Base-by-base conservation (phyloP, 2,888 invertebrate species). In the Anthrax anthrax region DNA sequence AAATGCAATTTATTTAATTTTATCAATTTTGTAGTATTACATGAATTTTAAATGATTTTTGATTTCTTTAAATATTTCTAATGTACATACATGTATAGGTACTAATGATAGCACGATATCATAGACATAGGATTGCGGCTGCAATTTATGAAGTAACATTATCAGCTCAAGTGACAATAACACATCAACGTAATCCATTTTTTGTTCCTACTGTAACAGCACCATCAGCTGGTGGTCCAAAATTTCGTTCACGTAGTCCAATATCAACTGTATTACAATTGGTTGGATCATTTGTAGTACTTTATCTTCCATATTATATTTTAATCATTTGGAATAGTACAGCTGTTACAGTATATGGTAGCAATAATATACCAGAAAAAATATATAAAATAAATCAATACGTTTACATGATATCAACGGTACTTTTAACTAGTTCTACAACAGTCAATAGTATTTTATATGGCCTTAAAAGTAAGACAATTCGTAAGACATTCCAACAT, bases 141-240 rank as follows among this genome's bases (percentile, higher is more conserved):
- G 86, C 87, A 19, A 84, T 87, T 54, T 86, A 84, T 67, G 85
- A 87, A 71, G 85, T 86, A 38, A 86, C 86, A 1, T 64, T 87
- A 44, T 84, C 84, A 10, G 86, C 86, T 1, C 86, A 87, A 69
- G 86, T 86, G 53, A 84, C 84, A 42, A 84, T 85, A 56, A 85
- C 84, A 0, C 84, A 84, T 59, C 85, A 85, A 62, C 71, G 84
- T 52, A 85, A 85, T 59, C 85, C 85, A 10, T 84, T 85, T 62
- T 76, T 80, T 52, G 74, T 81, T 40, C 81, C 81, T 27, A 77
- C 78, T 2, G 76, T 79, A 2, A 79, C 80, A 1, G 72, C 77
- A 14, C 72, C 74, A 2, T 57, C 65, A 18, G 65, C 71, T 10
- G 66, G 66, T 12, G 70, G 70, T 12, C 72, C 70, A 37, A 70